Evolutionary conservation across 2,113 vertebrate genomes (phyloP), one percentile per base, ranked within the genome.

Genomic region (Ptilorrhoa leucosticta): DNA sequence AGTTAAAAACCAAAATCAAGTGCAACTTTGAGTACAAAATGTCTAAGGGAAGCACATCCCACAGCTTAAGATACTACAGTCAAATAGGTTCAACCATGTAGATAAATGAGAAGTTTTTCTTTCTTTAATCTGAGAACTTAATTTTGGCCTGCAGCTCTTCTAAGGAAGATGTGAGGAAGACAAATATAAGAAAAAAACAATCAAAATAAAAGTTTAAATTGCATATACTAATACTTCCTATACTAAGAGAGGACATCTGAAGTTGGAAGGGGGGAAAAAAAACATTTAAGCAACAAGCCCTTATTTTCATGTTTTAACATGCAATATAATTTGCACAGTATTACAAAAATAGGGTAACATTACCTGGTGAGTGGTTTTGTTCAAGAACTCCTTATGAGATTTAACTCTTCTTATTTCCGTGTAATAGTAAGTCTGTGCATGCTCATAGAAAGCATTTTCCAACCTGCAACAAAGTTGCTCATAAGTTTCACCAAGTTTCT

Each of bases 281-380:
- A 94, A 27, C 0, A 0, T 79, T 72, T 69, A 71, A 61, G 31
- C 10, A 93, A 61, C 14, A 69, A 86, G 9, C 2, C 4, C 20
- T 79, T 80, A 69, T 50, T 92, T 90, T 80, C 13, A 30, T 39
- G 23, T 65, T 88, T 76, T 64, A 73, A 42, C 11, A 72, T 22
- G 18, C 11, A 76, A n/a, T 69, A 31, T 24, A 92, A 56, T 16
- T 57, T 48, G 6, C 26, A 77, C 2, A 37, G 9, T 77, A 68
- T 57, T 83, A 75, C 3, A 91, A 69, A 90, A 83, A 76, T 16
- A 61, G 40, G 23, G 30, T 18, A 83, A 69, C 13, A 3, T 86
- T 97, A 99, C 99, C 99, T 99, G 99, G 90, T 99, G 99, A 47
- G 99, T 99, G 22, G 99, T 99, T 98, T 99, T 99, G 98, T 99